Evolutionary conservation across 2,113 vertebrate species (phyloP).

Genomic region (Sapayoa aenigma): DNA sequence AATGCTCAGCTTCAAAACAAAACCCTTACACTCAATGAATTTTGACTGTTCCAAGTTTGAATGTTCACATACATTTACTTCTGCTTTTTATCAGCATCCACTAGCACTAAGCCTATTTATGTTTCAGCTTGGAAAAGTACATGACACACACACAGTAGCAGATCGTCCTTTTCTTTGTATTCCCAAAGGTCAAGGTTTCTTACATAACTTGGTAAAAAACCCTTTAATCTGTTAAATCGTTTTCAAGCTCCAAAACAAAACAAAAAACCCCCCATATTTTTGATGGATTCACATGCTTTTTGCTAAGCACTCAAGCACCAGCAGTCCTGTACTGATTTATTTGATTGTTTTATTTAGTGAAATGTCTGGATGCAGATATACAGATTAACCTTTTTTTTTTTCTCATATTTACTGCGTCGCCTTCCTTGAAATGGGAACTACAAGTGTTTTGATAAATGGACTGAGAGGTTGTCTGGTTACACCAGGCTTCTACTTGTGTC

Average conservation of each 20-base stretch:
- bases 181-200: slow-evolving; percentile 9
- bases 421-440: slow-evolving; percentile 54
- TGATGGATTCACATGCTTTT: slow-evolving; percentile 30
- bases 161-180: neutral
- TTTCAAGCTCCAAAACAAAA: neutral
- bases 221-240: slow-evolving; percentile 17
- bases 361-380: slow-evolving; percentile 43
- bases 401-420: slow-evolving; percentile 62
- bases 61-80: neutral
- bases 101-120: neutral
- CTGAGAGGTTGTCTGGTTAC: slow-evolving; percentile 66
- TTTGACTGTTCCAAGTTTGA: neutral
- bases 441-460: slow-evolving; percentile 64
- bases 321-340: slow-evolving; percentile 18
- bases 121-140: neutral
- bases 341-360: slow-evolving; percentile 51
- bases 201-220: neutral
- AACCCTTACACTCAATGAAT: neutral
- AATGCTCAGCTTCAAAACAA: neutral
- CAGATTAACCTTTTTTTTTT: slow-evolving; percentile 37
- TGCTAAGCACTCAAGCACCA: neutral
- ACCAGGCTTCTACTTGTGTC: slow-evolving; percentile 20
- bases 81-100: slow-evolving; percentile 12
- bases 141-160: neutral
- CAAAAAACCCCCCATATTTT: neutral